Conservation (phyloP, 2,113 vertebrate species). For the Romanogobio albipinnatus region DNA sequence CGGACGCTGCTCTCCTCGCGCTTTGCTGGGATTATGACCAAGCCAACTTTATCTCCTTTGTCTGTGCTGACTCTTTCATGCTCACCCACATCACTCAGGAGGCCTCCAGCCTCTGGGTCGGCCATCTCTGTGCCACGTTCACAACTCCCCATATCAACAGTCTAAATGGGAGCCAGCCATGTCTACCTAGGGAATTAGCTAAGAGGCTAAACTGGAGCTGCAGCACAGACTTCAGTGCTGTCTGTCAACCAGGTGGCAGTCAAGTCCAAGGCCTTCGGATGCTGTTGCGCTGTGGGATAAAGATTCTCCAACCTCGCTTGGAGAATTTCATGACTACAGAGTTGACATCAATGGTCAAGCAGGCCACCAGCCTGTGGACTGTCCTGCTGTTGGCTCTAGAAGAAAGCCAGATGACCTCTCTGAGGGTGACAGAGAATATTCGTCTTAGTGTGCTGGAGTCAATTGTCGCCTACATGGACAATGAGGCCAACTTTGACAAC, state of each 20-base stretch:
- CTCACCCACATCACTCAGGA: conserved; percentile 68
- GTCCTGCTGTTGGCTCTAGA: conserved; percentile 75
- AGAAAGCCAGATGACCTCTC: conserved; percentile 68
- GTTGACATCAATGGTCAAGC: conserved; percentile 60
- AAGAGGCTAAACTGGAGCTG: conserved; percentile 75
- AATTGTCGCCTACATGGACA: conserved; percentile 65
- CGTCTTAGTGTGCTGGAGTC: conserved; percentile 63
- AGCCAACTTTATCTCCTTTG: conserved; percentile 66
- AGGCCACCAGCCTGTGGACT: conserved; percentile 67
- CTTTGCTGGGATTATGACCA: conserved; percentile 80
- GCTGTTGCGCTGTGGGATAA: conserved; percentile 72
- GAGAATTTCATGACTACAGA: conserved; percentile 57
- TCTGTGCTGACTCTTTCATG: conserved; percentile 68
- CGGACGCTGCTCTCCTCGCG: conserved; percentile 67
- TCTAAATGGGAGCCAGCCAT: conserved; percentile 43
- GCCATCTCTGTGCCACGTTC: conserved; percentile 68
- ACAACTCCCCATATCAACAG: conserved; percentile 20
- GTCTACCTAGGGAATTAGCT: conserved; percentile 67
- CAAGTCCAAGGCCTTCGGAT: conserved; percentile 63
- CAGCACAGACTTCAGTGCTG: conserved; percentile 64
- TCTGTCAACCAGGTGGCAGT: conserved; percentile 68
- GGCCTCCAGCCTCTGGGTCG: conserved; percentile 72
- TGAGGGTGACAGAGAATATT: conserved; percentile 69
- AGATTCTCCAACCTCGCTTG: conserved; percentile 66
- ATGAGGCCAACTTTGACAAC: conserved; percentile 65